These are phyloP conservation scores for Euwallacea fornicatus DNA, from an alignment of 1,140 invertebrate genomes.

Conservation along the genomic window DNA sequence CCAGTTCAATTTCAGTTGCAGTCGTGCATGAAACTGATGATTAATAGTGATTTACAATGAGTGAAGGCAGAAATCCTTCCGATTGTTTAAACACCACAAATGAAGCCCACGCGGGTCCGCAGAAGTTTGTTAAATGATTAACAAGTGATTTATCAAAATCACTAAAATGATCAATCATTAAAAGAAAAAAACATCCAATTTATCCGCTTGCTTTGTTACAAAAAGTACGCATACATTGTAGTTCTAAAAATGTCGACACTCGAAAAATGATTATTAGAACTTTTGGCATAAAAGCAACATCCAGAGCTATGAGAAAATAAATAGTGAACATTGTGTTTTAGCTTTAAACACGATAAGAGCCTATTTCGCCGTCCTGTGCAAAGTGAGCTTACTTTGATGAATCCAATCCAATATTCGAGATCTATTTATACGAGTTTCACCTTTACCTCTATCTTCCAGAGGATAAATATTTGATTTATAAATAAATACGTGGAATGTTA, in stretches of 20 bases:
- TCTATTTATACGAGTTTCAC: slow-evolving; percentile 8
- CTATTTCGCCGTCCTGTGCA: too few species aligned
- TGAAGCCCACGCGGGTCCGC: neutral
- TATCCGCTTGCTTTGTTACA: neutral
- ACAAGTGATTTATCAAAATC: neutral
- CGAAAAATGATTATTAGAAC: neutral
- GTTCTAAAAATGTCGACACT: neutral
- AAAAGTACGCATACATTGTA: neutral
- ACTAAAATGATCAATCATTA: slow-evolving; percentile 1
- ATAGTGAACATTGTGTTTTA: too few species aligned
- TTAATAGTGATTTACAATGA: too few species aligned
- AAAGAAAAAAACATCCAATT: slow-evolving; percentile 2
- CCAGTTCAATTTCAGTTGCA: too few species aligned
- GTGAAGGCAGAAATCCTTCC: too few species aligned
- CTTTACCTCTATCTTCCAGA: slow-evolving; percentile 17
- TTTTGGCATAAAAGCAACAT: neutral
- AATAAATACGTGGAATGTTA: slow-evolving; percentile 18
- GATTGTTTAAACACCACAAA: too few species aligned
- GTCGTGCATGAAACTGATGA: too few species aligned
- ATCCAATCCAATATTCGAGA: neutral
- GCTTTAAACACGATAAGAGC: too few species aligned
- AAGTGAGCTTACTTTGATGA: too few species aligned
- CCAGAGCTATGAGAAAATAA: too few species aligned
- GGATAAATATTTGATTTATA: slow-evolving; percentile 21
- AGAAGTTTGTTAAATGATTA: neutral